Evolutionary conservation across 2,797 vertebrate species (phyloP).

Genomic region (Dicrostonyx torquatus): DNA sequence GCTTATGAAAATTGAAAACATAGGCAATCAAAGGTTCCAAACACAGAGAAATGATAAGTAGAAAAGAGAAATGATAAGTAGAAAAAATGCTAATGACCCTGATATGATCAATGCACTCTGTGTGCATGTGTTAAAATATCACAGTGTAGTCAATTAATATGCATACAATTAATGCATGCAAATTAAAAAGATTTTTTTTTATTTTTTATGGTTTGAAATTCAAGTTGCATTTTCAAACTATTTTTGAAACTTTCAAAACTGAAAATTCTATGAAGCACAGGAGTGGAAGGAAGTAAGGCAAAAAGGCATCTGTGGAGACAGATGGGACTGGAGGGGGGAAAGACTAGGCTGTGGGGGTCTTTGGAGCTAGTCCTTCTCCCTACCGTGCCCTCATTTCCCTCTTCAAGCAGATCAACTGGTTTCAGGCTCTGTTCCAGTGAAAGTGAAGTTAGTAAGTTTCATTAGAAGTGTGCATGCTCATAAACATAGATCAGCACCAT

Average conservation of each 20-base stretch:
- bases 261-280: slow-evolving; percentile 68
- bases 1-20: not conserved
- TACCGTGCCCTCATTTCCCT: slow-evolving; percentile 75
- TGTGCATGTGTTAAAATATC: not conserved
- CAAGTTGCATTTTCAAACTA: slow-evolving; percentile 65
- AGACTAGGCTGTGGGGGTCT: slow-evolving; percentile 71
- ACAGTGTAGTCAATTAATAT: not conserved
- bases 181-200: slow-evolving; percentile 10
- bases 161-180: not conserved
- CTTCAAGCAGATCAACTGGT: slow-evolving; percentile 60
- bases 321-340: slow-evolving; percentile 71
- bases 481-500: slow-evolving; percentile 8
- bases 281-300: slow-evolving; percentile 66
- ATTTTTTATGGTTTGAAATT: slow-evolving; percentile 56
- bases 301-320: slow-evolving; percentile 79
- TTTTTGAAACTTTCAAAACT: slow-evolving; percentile 63
- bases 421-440: slow-evolving; percentile 70
- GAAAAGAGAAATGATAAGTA: not conserved
- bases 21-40: not conserved
- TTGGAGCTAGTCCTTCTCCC: slow-evolving; percentile 73
- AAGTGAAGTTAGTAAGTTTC: slow-evolving; percentile 66
- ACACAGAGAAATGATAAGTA: not conserved
- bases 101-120: not conserved
- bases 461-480: slow-evolving; percentile 10
- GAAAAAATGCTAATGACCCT: not conserved